phyloP scores from a whole-genome alignment of 1,140 invertebrate species.

The Scylla paramamosain region DNA sequence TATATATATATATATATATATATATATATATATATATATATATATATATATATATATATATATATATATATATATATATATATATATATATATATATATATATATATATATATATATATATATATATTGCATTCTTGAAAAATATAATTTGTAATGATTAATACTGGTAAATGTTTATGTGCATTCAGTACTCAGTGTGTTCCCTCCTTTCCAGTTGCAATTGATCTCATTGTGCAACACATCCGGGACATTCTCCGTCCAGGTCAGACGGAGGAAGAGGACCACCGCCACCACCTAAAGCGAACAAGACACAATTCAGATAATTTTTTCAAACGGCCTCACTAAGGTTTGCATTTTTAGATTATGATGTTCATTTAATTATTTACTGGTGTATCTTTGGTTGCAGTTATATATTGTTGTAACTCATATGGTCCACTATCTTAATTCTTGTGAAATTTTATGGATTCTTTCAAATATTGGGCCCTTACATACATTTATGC shows the following conservation, averaged over 20 bases:
- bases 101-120: background rate
- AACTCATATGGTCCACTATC: background rate
- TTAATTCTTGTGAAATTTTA: background rate
- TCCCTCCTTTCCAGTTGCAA: conserved; percentile 94
- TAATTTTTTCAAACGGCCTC: conserved; percentile 71
- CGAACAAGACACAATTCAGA: conserved; percentile 74
- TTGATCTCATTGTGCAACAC: conserved; percentile 99
- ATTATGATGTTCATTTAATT: background rate
- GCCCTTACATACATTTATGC: too few relatives aligned
- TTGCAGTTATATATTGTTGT: background rate
- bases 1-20: conserved; percentile 47
- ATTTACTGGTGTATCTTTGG: background rate
- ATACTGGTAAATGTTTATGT: background rate
- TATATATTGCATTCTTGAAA: too few relatives aligned
- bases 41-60: too few relatives aligned
- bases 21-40: conserved; percentile 39
- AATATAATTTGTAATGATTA: too few relatives aligned
- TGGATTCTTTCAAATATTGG: background rate
- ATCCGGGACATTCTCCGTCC: conserved; percentile 94
- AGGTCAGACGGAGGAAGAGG: conserved; percentile 14
- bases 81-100: conserved; percentile 42
- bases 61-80: conserved; percentile 15
- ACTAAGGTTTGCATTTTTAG: conserved; percentile 23
- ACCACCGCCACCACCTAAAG: conserved; percentile 37
- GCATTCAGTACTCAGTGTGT: conserved; percentile 1